Percentiles rank a stretch among this genome's conserved stretches.
Evolutionary conservation across 2,888 invertebrate species (phyloP).

Genomic region (Lobophora halterata): DNA sequence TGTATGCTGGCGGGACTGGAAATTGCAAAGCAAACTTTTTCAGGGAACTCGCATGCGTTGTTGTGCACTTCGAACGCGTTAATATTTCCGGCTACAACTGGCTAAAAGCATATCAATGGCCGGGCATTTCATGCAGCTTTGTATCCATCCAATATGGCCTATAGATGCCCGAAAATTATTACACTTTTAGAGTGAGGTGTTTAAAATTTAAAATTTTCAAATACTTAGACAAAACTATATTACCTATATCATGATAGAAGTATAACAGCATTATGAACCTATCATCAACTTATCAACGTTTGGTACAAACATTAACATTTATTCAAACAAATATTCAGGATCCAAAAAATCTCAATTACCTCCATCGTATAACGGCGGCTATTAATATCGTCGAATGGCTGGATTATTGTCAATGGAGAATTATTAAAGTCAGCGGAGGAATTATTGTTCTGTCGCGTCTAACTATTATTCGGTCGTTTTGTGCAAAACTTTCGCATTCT

Average conservation of each 20-base stretch:
- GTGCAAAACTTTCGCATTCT: slow-evolving; percentile 27
- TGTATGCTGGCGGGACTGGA: slow-evolving; percentile 5
- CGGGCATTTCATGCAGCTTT: too few relatives aligned
- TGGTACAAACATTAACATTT: slow-evolving; percentile 1
- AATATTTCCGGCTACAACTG: background rate
- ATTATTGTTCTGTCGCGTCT: slow-evolving; percentile 32
- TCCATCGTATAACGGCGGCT: slow-evolving; percentile 8
- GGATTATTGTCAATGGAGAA: slow-evolving; percentile 19
- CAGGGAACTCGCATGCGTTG: background rate
- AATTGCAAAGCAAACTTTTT: slow-evolving; percentile 8
- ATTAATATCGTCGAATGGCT: slow-evolving; percentile 19
- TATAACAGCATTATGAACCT: too few relatives aligned
- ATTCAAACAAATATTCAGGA: slow-evolving; percentile 9
- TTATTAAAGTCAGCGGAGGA: slow-evolving; percentile 29
- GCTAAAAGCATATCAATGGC: background rate
- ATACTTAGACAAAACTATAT: too few relatives aligned
- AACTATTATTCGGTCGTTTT: slow-evolving; percentile 23
- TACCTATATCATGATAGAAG: too few relatives aligned
- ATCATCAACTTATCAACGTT: slow-evolving; percentile 5
- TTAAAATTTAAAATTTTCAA: too few relatives aligned
- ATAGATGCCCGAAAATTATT: too few relatives aligned
- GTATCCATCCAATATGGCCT: too few relatives aligned
- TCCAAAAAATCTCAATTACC: slow-evolving; percentile 8
- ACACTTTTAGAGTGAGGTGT: too few relatives aligned
- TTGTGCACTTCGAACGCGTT: slow-evolving; percentile 1